Evolutionary conservation across 2,797 vertebrate genomes (phyloP), one percentile per base, ranked within the genome.

Genomic region (Lagocephalus sceleratus): DNA sequence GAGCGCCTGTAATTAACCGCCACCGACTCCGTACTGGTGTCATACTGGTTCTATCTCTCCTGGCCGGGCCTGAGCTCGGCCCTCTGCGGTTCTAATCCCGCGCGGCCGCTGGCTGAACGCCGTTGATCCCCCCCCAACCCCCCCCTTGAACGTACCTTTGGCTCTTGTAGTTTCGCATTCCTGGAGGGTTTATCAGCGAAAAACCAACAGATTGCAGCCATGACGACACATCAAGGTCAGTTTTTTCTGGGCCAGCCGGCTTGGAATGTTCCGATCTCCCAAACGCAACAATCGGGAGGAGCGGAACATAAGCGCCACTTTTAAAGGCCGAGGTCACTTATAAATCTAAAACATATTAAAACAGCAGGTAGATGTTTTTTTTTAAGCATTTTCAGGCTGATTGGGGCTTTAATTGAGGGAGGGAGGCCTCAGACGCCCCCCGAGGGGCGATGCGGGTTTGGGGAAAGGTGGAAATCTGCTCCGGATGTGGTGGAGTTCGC

Each of bases 161-260:
- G 32, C 32, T 35, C 32, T 14, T 35, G 32, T 14, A 35, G 32
- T 35, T 16, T 40, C 16, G 35, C 82, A 87, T 88, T 89, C 84
- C 85, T 78, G 66, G 23, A 53, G 14, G 40, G 75, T 76, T 85
- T 81, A 86, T 81, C 76, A 61, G 32, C 41, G 63, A 62, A 81
- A 78, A 76, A 74, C 77, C 84, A 87, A 84, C 76, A 51, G 43
- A 63, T 64, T 52, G 62, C 44, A 60, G 22, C 66, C 57, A 53
- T 17, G 25, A 59, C 53, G 38, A 53, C 51, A 40, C 15, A 20
- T 17, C 62, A 41, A 79, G 77, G 74, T 73, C 78, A 51, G 52
- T 50, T 39, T 51, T n/a, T 58, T 60, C 55, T 58, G 44, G 29
- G 48, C 29, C 16, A 43, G 44, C 55, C 49, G 38, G 17, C 44